Evolutionary conservation across 1,140 invertebrate genomes (phyloP), one percentile per base, ranked within the genome.

Genomic region (Campodea augens): DNA sequence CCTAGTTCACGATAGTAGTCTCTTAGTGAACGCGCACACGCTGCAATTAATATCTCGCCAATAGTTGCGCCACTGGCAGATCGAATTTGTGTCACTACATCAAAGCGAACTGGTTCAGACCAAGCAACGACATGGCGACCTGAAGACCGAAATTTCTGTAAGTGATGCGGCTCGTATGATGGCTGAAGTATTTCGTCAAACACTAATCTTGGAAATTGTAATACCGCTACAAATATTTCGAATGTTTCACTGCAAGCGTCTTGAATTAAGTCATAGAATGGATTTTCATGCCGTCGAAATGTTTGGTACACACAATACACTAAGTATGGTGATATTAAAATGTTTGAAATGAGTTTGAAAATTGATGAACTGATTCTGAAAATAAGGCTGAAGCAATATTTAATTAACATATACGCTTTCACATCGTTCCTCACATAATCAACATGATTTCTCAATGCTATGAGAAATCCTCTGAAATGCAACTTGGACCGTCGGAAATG

Each of bases 121-220:
- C 81, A 85, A 2, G 76, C 71, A 1, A 81, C 71, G 1, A 81
- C 74, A 63, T 85, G 84, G 46, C 81, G 66, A 5, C 81, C 81
- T 44, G 76, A 79, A 4, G 78, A 66, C 0, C 77, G 78, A 20
- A 77, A 70, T 7, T 72, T 77, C 54, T 81, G 73, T 4, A 81
- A 56, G 5, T 73, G 37, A 25, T 46, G 37, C 5, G 44, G 20
- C 19, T 37, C 21, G 19, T 32, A 12, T n/a, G n/a, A n/a, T 20
- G 38, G 67, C 13, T 41, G 19, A n/a, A 41, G 13, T 0, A 77
- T 51, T 47, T 44, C 43, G 15, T 44, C 27, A 4, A 44, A 36
- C 27, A 44, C 22, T 20, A 32, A 22, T 3, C 43, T 19, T 13
- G 43, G 43, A 2, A 21, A 32, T 15, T 32, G 7, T 15, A 32